Base-by-base conservation (phyloP, 2,113 vertebrate species). In the Syngnathus typhle region DNA sequence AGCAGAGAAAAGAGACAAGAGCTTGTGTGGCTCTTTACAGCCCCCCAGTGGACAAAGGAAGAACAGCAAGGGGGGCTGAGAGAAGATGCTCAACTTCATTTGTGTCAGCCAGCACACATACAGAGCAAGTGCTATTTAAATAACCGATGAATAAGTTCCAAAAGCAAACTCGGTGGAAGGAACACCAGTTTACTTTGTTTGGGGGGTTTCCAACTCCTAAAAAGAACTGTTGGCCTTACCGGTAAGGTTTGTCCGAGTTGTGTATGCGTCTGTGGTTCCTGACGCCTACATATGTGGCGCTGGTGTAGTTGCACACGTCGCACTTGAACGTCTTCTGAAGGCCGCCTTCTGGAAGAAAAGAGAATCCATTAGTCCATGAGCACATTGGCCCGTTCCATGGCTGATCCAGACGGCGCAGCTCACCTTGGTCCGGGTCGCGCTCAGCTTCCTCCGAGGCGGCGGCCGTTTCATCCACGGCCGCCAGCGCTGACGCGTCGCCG, bases 251-350 rank as follows among this genome's bases (percentile, higher is more conserved):
- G 79, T 98, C 96, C 0, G 95, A 95, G 88, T 80, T 98, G 65
- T 99, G 96, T 58, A 98, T 95, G 56, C 96, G 90, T n/a, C 96
- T 88, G 85, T 99, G 96, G 71, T 98, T 99, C 52, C 97, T 88
- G 60, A 98, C 97, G 0, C 96, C 97, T 0, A 98, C 94, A 0
- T 98, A 98, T 0, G 96, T 98, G 0, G 94, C 93, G 77, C 97
- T 99, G 36, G 94, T 95, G 79, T 98, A 99, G 70, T 94, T 93
- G 52, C 97, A 99, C 0, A 95, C 90, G 0, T 99, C 97, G 19
- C 97, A 98, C 81, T 93, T 93, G 52, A 93, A 95, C 82, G 94
- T 82, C 70, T 95, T 98, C 84, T 92, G 94, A 64, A 85, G 18
- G 0, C 68, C 64, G 13, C 63, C 52, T 23, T 89, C 91, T 90